phyloP scores from a whole-genome alignment of 2,888 invertebrate genomes.

The Caprella mutica region DNA sequence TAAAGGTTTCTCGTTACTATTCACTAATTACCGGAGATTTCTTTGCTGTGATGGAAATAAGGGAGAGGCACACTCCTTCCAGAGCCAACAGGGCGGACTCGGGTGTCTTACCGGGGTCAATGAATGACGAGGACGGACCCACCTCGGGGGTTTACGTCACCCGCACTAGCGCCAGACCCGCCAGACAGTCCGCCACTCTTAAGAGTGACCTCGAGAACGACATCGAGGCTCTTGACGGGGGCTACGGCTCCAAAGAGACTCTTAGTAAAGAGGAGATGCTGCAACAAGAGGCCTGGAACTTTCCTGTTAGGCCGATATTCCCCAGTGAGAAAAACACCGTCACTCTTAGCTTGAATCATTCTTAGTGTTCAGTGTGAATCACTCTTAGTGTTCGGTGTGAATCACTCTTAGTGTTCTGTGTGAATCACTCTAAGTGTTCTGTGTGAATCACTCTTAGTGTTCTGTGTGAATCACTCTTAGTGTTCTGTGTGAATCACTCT shows the following conservation, averaged over 20 bases:
- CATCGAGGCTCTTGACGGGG: background rate
- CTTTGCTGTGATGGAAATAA: slow-evolving; percentile 5
- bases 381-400: background rate
- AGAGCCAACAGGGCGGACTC: background rate
- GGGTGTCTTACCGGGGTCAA: background rate
- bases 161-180: background rate
- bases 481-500: no score
- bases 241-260: background rate
- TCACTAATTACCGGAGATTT: no score
- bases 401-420: no score
- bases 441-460: no score
- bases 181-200: background rate
- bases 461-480: no score
- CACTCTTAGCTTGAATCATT: no score
- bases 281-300: slow-evolving; percentile 3
- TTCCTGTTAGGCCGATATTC: slow-evolving; percentile 8
- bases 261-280: slow-evolving; percentile 1
- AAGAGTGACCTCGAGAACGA: slow-evolving; percentile 1
- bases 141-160: background rate
- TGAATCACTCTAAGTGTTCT: no score
- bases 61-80: slow-evolving; percentile 1
- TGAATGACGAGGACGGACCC: background rate
- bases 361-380: no score
- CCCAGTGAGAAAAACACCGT: slow-evolving; percentile 1
- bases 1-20: no score